A percentile compares a stretch with the other conserved stretches of the same genome.
Conservation (phyloP, 2,888 invertebrate species). For the Vanessa cardui region DNA sequence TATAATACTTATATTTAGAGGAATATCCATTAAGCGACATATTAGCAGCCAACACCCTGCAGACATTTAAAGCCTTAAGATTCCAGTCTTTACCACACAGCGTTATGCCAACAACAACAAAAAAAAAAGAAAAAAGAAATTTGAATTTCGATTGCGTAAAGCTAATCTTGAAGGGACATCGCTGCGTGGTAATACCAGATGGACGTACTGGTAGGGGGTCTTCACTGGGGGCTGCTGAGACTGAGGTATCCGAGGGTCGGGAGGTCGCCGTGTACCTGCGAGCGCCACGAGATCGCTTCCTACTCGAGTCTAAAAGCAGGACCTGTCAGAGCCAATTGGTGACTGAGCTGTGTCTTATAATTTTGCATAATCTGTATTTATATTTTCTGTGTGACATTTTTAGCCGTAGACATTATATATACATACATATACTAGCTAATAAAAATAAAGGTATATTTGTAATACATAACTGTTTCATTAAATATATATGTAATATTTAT, state of each 20-base stretch:
- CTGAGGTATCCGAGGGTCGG: conserved; percentile 76
- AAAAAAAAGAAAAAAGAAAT: not conserved
- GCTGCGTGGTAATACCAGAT: conserved; percentile 71
- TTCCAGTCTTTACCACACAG: conserved; percentile 72
- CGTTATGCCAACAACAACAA: conserved; percentile 51
- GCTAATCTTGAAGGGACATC: conserved; percentile 44
- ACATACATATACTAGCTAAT: not conserved
- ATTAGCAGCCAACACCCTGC: conserved; percentile 81
- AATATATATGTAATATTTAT: not conserved
- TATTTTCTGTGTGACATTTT: conserved; percentile 28
- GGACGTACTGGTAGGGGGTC: conserved; percentile 79
- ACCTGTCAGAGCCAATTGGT: conserved; percentile 77
- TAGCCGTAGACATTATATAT: not conserved
- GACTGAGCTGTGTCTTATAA: conserved; percentile 36
- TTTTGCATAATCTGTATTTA: conserved; percentile 45
- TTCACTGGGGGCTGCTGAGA: conserved; percentile 79
- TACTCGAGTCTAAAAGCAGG: conserved; percentile 81
- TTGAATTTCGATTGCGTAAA: not conserved
- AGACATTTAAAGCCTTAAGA: conserved; percentile 76
- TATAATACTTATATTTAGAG: conserved; percentile 38
- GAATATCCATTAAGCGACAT: conserved; percentile 50
- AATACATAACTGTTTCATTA: not conserved
- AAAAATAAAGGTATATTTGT: not conserved
- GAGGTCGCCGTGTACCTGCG: conserved; percentile 77
- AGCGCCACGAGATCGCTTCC: conserved; percentile 68